Base-by-base conservation (phyloP, 64 coral and sea anemone genomes). In the Acropora yongei region DNA sequence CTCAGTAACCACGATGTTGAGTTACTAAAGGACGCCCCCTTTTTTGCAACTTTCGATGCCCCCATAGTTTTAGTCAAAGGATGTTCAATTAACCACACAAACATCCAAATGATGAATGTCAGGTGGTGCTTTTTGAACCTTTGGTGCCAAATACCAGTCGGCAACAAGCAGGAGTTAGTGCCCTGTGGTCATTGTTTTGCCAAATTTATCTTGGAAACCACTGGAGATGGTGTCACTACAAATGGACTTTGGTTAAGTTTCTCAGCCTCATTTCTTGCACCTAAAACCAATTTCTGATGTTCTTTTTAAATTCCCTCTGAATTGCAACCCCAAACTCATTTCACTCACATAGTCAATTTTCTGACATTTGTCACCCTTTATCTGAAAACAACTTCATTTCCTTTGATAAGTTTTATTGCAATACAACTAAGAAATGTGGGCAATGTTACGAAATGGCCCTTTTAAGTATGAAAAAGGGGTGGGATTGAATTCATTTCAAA, bases 41-140 rank as follows among this genome's bases (percentile, higher is more conserved):
- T 63, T n/a, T 92, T 92, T 69, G 82, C 90, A 42, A 92, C 74
- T 1, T 57, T 74, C 17, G 90, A 86, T 50, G 82, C 82, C 42
- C 60, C 8, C 0, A 63, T 63, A 63, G 60, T 63, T 8, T 63
- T 63, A 16, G 60, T 63, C 1, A 63, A 63, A 63, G 60, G 60
- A 63, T 9, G 60, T 13, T 63, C 60, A 9, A 63, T 63, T 63
- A 13, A 63, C 60, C 60, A 63, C 60, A 63, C 60, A 13, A 63
- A 63, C 60, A 63, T 13, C 60, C 60, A 63, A 12, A 63, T 63
- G 60, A 63, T 63, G 60, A 63, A 16, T 63, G 60, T 63, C 60
- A 63, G 60, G 60, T 63, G 60, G 60, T 1, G 1, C 60, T 63
- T 63, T 63, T 63, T 63, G 10, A 9, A 63, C 60, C 16, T 11